Conservation (phyloP, 1,140 invertebrate species). For the Sesamia nonagrioides region DNA sequence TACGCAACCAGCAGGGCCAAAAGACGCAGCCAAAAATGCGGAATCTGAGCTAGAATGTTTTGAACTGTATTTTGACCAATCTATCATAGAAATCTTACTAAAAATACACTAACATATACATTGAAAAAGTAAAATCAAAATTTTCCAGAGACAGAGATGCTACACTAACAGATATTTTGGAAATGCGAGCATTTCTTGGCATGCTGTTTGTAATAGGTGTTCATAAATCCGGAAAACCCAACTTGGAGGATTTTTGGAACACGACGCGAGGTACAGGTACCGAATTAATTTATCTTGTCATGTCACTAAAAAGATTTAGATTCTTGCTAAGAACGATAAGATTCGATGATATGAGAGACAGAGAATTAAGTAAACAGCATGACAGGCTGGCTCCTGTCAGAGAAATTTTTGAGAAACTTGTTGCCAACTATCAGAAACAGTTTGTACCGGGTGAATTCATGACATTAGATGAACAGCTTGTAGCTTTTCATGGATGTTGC, state of each 20-base stretch:
- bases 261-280: background rate
- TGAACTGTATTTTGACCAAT: no score
- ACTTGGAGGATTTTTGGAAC: background rate
- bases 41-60: no score
- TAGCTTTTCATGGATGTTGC: background rate
- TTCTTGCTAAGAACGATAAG: conserved; percentile 39
- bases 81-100: no score
- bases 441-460: conserved; percentile 60
- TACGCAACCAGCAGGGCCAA: no score
- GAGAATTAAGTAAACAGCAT: conserved; percentile 39
- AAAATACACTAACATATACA: no score
- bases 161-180: background rate
- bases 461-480: conserved; percentile 39
- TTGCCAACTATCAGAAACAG: conserved; percentile 58
- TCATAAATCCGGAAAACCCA: background rate
- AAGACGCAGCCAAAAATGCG: no score
- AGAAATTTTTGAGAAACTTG: conserved; percentile 53
- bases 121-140: no score
- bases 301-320: conserved; percentile 47
- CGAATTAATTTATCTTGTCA: background rate
- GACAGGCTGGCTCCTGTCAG: conserved; percentile 56
- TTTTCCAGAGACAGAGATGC: background rate
- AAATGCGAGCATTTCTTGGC: background rate
- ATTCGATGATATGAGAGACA: conserved; percentile 54
- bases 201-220: background rate